Conservation (phyloP, 2,113 vertebrate genomes). For the Pristiophorus japonicus region DNA sequence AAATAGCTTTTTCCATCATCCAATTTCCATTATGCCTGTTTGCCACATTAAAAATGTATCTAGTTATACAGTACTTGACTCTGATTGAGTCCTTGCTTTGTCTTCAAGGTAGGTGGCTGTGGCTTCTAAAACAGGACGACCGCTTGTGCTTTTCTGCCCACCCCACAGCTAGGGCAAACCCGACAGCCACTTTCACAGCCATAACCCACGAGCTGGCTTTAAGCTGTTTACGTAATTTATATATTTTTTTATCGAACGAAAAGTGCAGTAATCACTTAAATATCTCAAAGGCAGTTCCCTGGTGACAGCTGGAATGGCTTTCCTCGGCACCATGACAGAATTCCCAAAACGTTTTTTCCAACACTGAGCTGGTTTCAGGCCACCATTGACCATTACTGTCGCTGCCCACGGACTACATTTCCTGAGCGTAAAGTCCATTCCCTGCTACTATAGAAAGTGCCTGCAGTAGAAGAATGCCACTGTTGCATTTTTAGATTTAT, state of each 20-base stretch:
- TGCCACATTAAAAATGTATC: background rate
- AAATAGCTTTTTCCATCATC: background rate
- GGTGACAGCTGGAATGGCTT: background rate
- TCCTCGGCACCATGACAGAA: background rate
- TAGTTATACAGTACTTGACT: background rate
- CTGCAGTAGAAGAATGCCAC: too few relatives aligned
- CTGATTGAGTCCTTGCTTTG: background rate
- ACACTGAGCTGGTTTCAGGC: too few relatives aligned
- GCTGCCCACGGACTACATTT: too few relatives aligned
- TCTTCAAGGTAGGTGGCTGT: background rate
- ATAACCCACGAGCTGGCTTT: background rate
- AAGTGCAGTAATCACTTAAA: background rate
- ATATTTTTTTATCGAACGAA: background rate
- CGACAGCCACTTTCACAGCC: background rate
- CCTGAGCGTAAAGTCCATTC: too few relatives aligned
- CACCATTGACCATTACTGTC: too few relatives aligned
- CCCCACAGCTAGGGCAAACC: background rate
- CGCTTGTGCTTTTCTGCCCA: background rate
- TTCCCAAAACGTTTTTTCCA: background rate
- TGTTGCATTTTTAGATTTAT: too few relatives aligned
- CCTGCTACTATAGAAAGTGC: too few relatives aligned
- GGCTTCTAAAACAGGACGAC: background rate
- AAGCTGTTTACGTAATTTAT: background rate
- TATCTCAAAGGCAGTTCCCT: too few relatives aligned
- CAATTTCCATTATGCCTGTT: background rate